Evolutionary conservation across 2,797 vertebrate species (phyloP).

Genomic region (Sebastes trivittatus): DNA sequence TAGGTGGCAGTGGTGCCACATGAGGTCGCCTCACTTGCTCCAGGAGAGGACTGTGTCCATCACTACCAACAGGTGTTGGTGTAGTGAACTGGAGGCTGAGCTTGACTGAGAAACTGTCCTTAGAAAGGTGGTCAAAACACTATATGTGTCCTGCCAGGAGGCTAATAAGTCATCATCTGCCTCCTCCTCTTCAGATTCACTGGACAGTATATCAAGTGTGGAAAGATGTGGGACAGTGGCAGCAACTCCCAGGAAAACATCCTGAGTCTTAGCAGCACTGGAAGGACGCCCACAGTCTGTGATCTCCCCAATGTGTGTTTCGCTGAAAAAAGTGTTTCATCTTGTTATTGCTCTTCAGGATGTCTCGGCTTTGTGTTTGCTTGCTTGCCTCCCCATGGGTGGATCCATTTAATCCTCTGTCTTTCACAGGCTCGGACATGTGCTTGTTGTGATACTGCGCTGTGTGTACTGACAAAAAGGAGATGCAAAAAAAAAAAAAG

Average conservation of each 20-base stretch:
- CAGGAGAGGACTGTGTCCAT: not conserved
- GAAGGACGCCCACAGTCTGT: not conserved
- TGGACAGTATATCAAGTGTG: not conserved
- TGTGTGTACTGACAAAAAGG: slow-evolving; percentile 13
- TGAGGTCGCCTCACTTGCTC: too few species aligned
- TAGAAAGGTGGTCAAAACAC: not conserved
- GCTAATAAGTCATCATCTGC: not conserved
- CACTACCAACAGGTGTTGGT: not conserved
- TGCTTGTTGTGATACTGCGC: slow-evolving; percentile 13
- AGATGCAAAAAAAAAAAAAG: not conserved
- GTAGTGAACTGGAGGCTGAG: not conserved
- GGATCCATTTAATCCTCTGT: slow-evolving; percentile 29
- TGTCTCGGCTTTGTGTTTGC: slow-evolving; percentile 37
- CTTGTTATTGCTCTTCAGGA: slow-evolving; percentile 30
- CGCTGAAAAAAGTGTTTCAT: slow-evolving; percentile 23
- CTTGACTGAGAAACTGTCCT: not conserved
- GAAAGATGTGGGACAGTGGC: not conserved
- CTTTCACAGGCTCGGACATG: slow-evolving; percentile 38
- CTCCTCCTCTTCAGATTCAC: slow-evolving; percentile 1
- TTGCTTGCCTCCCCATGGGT: slow-evolving; percentile 26
- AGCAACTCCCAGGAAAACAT: slow-evolving; percentile 3
- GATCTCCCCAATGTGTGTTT: slow-evolving; percentile 26
- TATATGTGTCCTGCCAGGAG: not conserved
- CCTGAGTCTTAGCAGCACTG: not conserved
- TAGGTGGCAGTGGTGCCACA: too few species aligned